Evolutionary conservation across 2,797 vertebrate species (phyloP).

Genomic region (Leucoraja ocellata): DNA sequence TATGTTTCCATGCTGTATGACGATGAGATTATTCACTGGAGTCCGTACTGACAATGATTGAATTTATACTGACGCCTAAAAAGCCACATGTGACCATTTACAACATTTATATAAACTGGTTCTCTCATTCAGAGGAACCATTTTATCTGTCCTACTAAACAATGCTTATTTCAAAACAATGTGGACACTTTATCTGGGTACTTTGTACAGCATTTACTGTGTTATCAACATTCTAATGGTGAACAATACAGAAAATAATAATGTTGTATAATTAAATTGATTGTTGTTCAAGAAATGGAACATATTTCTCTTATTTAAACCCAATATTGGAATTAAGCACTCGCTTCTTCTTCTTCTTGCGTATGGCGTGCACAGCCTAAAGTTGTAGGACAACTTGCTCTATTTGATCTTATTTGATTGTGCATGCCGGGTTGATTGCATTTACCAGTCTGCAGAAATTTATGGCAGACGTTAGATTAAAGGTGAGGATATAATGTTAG

Average conservation of each 20-base stretch:
- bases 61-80: neutral
- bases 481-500: neutral
- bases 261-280: neutral
- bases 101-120: neutral
- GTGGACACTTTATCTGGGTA: neutral
- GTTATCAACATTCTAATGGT: neutral
- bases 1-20: too few species aligned
- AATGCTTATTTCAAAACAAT: neutral
- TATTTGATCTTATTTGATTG: too few species aligned
- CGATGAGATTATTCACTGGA: neutral
- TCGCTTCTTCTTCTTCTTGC: neutral
- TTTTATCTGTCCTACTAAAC: neutral
- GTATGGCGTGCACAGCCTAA: too few species aligned
- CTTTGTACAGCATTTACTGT: too few species aligned
- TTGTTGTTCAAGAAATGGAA: neutral
- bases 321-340: neutral
- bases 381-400: too few species aligned
- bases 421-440: too few species aligned
- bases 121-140: neutral
- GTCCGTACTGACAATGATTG: neutral
- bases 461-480: neutral
- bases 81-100: neutral
- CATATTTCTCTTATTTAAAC: neutral
- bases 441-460: neutral
- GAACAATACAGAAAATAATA: neutral